phyloP scores from a whole-genome alignment of 2,888 invertebrate genomes.

The Trissolcus brochymenae region DNA sequence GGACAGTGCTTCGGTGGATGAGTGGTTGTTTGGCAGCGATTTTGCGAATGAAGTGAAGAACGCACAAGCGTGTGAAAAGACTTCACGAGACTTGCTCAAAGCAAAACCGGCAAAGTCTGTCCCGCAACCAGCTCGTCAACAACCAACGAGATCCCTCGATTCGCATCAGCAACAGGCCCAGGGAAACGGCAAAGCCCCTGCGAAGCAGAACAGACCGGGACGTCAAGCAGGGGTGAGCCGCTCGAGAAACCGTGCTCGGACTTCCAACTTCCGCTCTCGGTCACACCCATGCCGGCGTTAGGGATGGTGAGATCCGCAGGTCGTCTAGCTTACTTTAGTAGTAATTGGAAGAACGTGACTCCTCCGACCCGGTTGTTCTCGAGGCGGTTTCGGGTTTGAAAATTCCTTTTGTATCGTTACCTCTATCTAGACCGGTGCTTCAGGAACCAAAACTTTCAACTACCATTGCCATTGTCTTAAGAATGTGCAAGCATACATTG shows the following conservation, averaged over 20 bases:
- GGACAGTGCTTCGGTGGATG: too few relatives aligned
- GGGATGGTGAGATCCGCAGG: conserved; percentile 3
- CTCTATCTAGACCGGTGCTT: background rate
- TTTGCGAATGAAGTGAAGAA: too few relatives aligned
- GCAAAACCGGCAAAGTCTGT: background rate
- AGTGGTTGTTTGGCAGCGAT: too few relatives aligned
- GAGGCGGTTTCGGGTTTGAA: conserved; percentile 5
- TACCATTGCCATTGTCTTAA: background rate
- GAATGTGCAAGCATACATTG: background rate
- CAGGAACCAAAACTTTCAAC: background rate
- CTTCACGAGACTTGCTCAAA: too few relatives aligned
- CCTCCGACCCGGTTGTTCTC: conserved; percentile 11
- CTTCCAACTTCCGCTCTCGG: conserved; percentile 3
- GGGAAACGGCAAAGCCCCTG: conserved; percentile 8
- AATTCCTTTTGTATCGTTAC: conserved; percentile 1
- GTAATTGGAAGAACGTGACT: conserved; percentile 2
- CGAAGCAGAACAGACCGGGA: conserved; percentile 2
- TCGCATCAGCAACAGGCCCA: background rate
- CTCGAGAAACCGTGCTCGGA: background rate
- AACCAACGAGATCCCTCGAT: background rate
- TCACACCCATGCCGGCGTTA: background rate
- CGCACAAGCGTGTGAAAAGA: too few relatives aligned
- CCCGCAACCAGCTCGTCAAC: conserved; percentile 2
- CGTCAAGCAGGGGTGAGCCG: conserved; percentile 2
- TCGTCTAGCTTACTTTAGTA: background rate